Evolutionary conservation across 2,888 invertebrate genomes (phyloP), one percentile per base, ranked within the genome.

Genomic region (Trypoxylon attenuatum): DNA sequence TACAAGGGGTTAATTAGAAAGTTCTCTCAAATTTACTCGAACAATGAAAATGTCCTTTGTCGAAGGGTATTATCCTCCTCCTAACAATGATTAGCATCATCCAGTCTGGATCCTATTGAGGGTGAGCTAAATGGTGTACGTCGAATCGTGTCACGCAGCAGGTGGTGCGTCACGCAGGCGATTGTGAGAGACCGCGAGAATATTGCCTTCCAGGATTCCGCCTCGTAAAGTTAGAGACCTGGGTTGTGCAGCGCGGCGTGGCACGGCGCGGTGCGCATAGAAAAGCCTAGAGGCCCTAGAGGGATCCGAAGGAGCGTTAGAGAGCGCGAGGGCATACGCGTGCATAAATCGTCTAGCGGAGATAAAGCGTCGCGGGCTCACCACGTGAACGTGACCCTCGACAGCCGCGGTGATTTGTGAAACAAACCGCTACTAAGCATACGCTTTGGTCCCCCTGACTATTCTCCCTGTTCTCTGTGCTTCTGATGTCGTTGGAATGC

Each of bases 301-400:
- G 59, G 42, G 25, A 38, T 22, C 33, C 15, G 19, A n/a, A 25
- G 42, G 46, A 51, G 33, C 54, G 59, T 69, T 73, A 73, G 52
- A 67, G 56, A 55, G 43, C 54, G 57, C 52, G 63, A 43, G 27
- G 57, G 42, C 22, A 38, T 22, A 27, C 18, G 22, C 33, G 63
- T 29, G 56, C 60, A 76, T 77, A 77, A 77, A 77, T 75, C 61
- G 65, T 66, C 59, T 59, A 54, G 56, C 47, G 61, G 43, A 70
- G 61, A 75, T 73, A 71, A 71, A 75, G 53, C 53, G 42, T 52
- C 45, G 54, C 39, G 23, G 54, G 59, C 50, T 57, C 63, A 41
- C 16, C 50, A 42, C 33, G 41, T 52, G 53, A 38, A 67, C 51
- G 55, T 66, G 54, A 27, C 45, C 29, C 56, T 27, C 46, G 33